A percentile compares a stretch with the other conserved stretches of the same genome.
Evolutionary conservation across 2,888 invertebrate species (phyloP).

Genomic region (Cyaniris semiargus): DNA sequence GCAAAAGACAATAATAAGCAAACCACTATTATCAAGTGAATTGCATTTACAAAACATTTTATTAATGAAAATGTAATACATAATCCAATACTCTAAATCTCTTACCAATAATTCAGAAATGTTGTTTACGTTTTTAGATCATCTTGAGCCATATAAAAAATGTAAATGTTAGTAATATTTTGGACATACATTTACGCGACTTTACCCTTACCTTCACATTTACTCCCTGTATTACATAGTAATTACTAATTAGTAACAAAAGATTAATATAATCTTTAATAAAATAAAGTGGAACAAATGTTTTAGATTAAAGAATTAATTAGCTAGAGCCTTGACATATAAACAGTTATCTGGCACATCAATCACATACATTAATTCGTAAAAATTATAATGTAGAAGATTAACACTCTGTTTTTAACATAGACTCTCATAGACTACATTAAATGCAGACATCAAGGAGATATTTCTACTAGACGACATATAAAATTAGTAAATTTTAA

Average conservation of each 20-base stretch:
- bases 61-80: background rate
- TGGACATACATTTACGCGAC: background rate
- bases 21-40: background rate
- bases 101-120: background rate
- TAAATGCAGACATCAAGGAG: background rate
- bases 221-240: conserved; percentile 21
- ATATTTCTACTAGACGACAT: conserved; percentile 1
- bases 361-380: conserved; percentile 26
- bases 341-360: conserved; percentile 27
- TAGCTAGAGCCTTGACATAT: background rate
- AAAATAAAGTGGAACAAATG: background rate
- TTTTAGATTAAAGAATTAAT: background rate
- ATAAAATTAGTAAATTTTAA: background rate
- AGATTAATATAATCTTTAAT: conserved; percentile 4
- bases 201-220: conserved; percentile 1
- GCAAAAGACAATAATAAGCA: background rate
- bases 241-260: background rate
- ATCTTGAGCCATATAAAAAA: conserved; percentile 12
- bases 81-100: background rate
- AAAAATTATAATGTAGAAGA: background rate
- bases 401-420: background rate
- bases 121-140: background rate
- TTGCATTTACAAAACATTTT: background rate
- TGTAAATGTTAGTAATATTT: background rate
- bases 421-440: background rate